Evolutionary conservation across 1,140 invertebrate species (phyloP).

Genomic region (Atta cephalotes): DNA sequence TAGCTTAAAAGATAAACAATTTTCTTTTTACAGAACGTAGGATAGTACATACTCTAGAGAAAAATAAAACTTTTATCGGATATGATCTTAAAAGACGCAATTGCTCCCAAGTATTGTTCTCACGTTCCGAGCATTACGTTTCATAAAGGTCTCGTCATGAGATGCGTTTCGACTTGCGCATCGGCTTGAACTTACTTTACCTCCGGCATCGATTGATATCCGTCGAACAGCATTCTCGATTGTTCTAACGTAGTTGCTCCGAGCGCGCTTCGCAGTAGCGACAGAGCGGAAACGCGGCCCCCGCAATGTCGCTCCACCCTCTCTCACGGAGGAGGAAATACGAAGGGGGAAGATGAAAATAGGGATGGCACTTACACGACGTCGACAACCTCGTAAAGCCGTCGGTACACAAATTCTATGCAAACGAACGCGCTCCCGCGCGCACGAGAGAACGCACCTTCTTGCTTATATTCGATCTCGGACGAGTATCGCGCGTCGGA

Average conservation of each 20-base stretch:
- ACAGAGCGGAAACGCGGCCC: background rate
- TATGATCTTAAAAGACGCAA: background rate
- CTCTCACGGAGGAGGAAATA: constrained; percentile 39
- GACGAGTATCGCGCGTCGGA: constrained; percentile 55
- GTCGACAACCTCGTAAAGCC: constrained; percentile 65
- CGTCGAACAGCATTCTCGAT: constrained; percentile 55
- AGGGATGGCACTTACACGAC: constrained; percentile 63
- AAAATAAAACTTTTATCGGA: constrained; percentile 23
- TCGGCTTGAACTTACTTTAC: constrained; percentile 26
- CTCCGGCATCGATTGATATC: constrained; percentile 54
- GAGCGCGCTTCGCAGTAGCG: background rate
- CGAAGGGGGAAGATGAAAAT: constrained; percentile 59
- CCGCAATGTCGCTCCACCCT: constrained; percentile 11
- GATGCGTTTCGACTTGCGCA: constrained; percentile 38
- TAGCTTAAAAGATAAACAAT: background rate
- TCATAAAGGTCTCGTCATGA: constrained; percentile 5
- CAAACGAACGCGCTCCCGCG: constrained; percentile 57
- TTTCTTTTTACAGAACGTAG: background rate
- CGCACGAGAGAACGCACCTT: constrained; percentile 46
- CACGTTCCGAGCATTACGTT: background rate
- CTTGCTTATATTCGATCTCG: constrained; percentile 64
- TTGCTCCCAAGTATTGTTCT: background rate
- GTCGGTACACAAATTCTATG: constrained; percentile 67
- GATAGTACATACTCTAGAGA: background rate
- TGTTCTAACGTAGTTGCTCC: constrained; percentile 42